phyloP scores from a whole-genome alignment of 2,113 vertebrate genomes.

The Uropsilus gracilis region DNA sequence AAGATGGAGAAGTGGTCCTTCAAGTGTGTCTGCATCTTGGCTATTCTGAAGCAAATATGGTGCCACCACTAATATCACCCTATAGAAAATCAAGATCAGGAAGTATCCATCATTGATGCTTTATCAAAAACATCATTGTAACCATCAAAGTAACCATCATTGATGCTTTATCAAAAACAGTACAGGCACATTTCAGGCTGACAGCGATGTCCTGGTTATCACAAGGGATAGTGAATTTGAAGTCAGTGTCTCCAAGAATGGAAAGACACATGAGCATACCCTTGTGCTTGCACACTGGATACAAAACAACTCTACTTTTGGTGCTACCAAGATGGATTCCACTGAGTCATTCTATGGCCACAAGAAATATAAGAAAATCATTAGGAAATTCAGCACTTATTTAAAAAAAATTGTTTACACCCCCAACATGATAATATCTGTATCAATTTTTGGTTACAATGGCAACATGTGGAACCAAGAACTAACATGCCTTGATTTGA shows the following conservation, averaged over 20 bases:
- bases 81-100: conserved; percentile 99
- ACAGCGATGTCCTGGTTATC: conserved; percentile 97
- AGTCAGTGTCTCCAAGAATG: conserved; percentile 97
- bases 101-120: conserved; percentile 97
- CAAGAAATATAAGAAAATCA: conserved; percentile 97
- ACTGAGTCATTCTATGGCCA: conserved; percentile 99
- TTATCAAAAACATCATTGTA: too few relatives aligned
- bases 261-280: conserved; percentile 97
- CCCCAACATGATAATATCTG: conserved; percentile 95
- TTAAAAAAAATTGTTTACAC: conserved; percentile 99
- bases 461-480: conserved; percentile 99
- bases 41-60: conserved; percentile 98
- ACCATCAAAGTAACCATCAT: too few relatives aligned
- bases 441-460: conserved; percentile 98
- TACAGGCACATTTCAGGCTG: conserved; percentile 98
- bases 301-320: conserved; percentile 96
- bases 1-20: conserved; percentile 99
- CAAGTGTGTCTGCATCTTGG: conserved; percentile 98
- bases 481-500: conserved; percentile 99
- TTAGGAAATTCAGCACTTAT: conserved; percentile 98
- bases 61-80: conserved; percentile 97
- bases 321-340: conserved; percentile 99
- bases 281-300: conserved; percentile 96
- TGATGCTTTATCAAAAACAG: conserved; percentile 99
- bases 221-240: conserved; percentile 98